phyloP scores from a whole-genome alignment of 2,113 vertebrate genomes.

The Neolamprologus devosi region DNA sequence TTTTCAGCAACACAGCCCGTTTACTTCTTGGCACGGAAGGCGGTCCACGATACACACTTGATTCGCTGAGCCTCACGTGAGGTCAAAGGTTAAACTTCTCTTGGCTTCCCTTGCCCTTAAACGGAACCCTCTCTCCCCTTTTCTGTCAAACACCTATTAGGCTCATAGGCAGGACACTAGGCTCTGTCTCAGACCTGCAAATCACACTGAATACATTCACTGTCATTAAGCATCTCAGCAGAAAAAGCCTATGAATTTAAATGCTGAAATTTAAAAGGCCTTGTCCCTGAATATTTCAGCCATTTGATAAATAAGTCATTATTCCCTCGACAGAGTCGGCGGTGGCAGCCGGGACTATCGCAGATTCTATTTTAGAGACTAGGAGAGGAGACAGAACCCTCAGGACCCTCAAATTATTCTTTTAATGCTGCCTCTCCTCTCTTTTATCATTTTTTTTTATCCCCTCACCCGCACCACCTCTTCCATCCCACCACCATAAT shows the following conservation, averaged over 20 bases:
- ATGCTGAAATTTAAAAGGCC: constrained; percentile 29
- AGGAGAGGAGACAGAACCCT: constrained; percentile 1
- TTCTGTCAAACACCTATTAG: constrained; percentile 21
- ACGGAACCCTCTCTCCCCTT: neutral
- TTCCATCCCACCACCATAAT: constrained; percentile 30
- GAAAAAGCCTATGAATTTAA: constrained; percentile 41
- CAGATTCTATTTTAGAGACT: constrained; percentile 43
- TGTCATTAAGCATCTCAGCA: constrained; percentile 44
- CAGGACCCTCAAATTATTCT: constrained; percentile 38
- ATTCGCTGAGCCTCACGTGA: neutral
- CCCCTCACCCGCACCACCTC: neutral
- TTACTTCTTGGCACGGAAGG: neutral
- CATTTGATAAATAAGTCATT: constrained; percentile 62
- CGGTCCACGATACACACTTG: neutral
- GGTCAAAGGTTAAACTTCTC: constrained; percentile 41
- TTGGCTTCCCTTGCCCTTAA: neutral
- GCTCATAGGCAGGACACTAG: neutral
- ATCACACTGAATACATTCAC: constrained; percentile 31
- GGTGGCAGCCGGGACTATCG: constrained; percentile 8
- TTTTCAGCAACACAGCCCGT: neutral
- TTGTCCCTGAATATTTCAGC: constrained; percentile 53
- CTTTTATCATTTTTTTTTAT: constrained; percentile 6
- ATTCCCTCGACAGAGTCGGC: constrained; percentile 28
- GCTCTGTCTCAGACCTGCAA: neutral
- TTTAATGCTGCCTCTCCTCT: constrained; percentile 17